These are phyloP conservation scores for Enteromius paludinosus DNA, from an alignment of 2,797 vertebrate genomes.

Conservation along the genomic window DNA sequence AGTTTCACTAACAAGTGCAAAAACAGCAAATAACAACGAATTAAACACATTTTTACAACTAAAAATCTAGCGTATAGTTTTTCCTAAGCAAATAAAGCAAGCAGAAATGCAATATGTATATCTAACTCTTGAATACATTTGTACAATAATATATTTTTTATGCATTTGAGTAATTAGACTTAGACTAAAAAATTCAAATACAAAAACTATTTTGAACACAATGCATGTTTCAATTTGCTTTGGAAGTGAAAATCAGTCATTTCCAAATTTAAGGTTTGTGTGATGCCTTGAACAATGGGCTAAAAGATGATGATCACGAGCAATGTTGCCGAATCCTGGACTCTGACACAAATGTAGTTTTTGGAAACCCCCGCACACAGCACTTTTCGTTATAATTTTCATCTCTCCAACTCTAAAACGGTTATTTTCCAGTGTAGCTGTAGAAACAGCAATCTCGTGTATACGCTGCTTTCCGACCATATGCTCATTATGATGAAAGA, in stretches of 20 bases:
- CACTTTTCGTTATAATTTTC: neutral
- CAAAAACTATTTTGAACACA: neutral
- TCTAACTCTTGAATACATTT: neutral
- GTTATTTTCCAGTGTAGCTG: neutral
- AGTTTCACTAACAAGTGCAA: too few species aligned
- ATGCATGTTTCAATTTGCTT: neutral
- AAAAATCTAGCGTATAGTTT: neutral
- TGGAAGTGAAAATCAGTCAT: neutral
- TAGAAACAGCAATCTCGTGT: neutral
- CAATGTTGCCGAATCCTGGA: neutral
- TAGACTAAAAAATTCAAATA: neutral
- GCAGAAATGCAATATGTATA: neutral
- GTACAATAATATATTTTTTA: neutral
- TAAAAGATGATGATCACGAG: neutral
- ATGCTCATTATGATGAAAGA: neutral
- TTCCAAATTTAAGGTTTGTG: neutral
- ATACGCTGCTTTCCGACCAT: neutral
- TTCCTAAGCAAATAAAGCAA: neutral
- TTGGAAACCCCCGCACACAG: neutral
- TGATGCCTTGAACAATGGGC: neutral
- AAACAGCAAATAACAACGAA: too few species aligned
- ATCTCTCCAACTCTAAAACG: constrained; percentile 1
- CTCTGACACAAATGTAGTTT: neutral
- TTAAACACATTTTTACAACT: neutral
- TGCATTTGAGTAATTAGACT: neutral